Percentiles rank a stretch among this genome's conserved stretches.
phyloP scores from a whole-genome alignment of 2,888 invertebrate species.

The Luperina nickerlii region DNA sequence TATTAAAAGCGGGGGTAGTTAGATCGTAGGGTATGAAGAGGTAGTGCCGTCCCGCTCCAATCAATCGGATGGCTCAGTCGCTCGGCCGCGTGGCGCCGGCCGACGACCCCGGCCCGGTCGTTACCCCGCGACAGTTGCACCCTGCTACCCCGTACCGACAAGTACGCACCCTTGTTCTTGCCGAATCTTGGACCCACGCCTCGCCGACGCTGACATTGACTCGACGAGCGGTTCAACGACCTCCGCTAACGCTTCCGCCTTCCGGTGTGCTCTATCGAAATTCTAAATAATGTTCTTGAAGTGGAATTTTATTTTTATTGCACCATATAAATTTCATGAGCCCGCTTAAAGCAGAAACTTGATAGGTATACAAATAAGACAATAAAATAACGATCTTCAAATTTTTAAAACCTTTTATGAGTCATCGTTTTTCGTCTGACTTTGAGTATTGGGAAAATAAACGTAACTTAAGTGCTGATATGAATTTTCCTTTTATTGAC shows the following conservation, averaged over 20 bases:
- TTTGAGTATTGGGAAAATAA: constrained; percentile 9
- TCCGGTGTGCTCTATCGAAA: constrained; percentile 80
- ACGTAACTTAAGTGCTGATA: background rate
- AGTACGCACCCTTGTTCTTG: constrained; percentile 86
- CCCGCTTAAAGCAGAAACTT: constrained; percentile 62
- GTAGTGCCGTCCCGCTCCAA: constrained; percentile 86
- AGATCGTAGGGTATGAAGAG: constrained; percentile 81
- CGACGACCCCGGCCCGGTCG: constrained; percentile 88
- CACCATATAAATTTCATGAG: constrained; percentile 57
- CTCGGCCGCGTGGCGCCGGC: constrained; percentile 88
- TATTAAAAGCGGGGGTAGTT: constrained; percentile 83
- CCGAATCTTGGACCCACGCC: constrained; percentile 86
- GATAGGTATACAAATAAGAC: constrained; percentile 50
- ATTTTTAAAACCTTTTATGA: constrained; percentile 23
- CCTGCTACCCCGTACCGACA: constrained; percentile 86
- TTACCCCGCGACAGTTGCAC: constrained; percentile 88
- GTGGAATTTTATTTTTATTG: constrained; percentile 67
- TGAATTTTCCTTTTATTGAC: constrained; percentile 10
- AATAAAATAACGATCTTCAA: constrained; percentile 40
- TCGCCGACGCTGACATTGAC: constrained; percentile 88
- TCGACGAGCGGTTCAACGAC: constrained; percentile 83
- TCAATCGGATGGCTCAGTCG: constrained; percentile 87
- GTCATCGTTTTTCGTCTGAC: constrained; percentile 30
- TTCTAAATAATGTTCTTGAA: constrained; percentile 69
- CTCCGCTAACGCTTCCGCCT: constrained; percentile 83